Evolutionary conservation across 2,888 invertebrate genomes (phyloP), one percentile per base, ranked within the genome.

Genomic region (Lathronympha strigana): DNA sequence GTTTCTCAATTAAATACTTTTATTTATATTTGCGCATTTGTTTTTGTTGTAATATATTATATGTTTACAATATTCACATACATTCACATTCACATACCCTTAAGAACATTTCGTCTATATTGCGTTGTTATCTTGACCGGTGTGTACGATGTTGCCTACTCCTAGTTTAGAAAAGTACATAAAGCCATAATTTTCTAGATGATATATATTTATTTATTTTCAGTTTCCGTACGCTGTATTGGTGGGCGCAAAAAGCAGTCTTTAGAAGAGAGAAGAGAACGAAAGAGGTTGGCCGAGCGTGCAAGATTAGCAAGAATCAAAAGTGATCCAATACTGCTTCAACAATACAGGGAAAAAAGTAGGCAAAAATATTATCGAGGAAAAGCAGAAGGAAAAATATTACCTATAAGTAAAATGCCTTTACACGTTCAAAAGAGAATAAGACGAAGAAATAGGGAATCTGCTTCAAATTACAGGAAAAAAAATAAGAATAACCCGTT

Each of bases 231-330:
- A 1, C 17, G 17, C 6, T 40, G 15, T 13, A 40, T 17, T 40
- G 40, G 17, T 40, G 17, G 17, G 1, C 36, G 36, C 6, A 36
- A n/a, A 36, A 36, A 36, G n/a, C 13, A n/a, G 36, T 36, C 36
- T 4, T 8, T 15, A 40, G 13, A 4, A 61, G 31, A 43, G 13
- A 50, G 21, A 28, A 61, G 40, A 19, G 15, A 51, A 43, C 28
- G n/a, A 8, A 61, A 50, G 9, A 61, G 28, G 19, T 28, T 49
- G 17, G 38, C 17, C 2, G 61, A 61, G 17, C 61, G 50, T 28
- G 9, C 4, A n/a, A 28, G 61, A 25, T 25, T 9, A 9, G 25
- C 15, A 9, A 40, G n/a, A 17, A 40, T 61, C 9, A 21, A 8
- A 19, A 40, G 19, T 13, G 28, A 61, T 9, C 61, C 61, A 2